Evolutionary conservation across 2,888 invertebrate genomes (phyloP), one percentile per base, ranked within the genome.

Genomic region (Therioaphis trifolii): DNA sequence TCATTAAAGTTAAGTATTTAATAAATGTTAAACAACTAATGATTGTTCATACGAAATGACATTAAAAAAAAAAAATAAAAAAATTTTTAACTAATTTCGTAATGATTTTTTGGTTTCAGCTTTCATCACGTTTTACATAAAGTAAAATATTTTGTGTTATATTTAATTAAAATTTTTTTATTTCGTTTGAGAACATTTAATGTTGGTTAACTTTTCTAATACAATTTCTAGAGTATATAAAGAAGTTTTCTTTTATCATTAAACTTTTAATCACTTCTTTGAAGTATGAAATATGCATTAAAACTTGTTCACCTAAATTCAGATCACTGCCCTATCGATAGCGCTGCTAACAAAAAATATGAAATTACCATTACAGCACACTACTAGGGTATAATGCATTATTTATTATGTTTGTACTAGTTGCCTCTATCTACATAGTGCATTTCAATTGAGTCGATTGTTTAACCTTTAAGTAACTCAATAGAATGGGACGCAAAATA

Each of bases 381-480:
- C 14, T 52, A 68, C 21, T 52, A 66, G 35, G 35, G 52, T 78
- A 66, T 86, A 86, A 86, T 86, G 86, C 79, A 71, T 80, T 24
- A 80, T 87, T 86, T 87, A 86, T 84, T 75, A 55, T 76, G 18
- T 46, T 2, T 55, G 15, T 84, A 63, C 40, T 69, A 58, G 55
- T 71, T 58, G 46, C 79, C n/a, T 69, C 58, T 27, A 55, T 66
- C 27, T 61, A 52, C 55, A 49, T 80, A 55, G 80, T 72, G 71
- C 27, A 72, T 55, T 84, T 84, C 63, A 84, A 84, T 84, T 52
- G 75, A 84, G 46, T 69, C 40, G 71, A 76, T 58, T 76, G 78
- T 85, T 69, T 66, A 82, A 86, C 88, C 88, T 88, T 89, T 78
- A 52, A 18, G 27, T 55, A 49, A 49, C 15, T 63, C 21, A 78